These are phyloP conservation scores for Daubentonia madagascariensis DNA, from an alignment of 2,113 vertebrate genomes.

Conservation along the genomic window DNA sequence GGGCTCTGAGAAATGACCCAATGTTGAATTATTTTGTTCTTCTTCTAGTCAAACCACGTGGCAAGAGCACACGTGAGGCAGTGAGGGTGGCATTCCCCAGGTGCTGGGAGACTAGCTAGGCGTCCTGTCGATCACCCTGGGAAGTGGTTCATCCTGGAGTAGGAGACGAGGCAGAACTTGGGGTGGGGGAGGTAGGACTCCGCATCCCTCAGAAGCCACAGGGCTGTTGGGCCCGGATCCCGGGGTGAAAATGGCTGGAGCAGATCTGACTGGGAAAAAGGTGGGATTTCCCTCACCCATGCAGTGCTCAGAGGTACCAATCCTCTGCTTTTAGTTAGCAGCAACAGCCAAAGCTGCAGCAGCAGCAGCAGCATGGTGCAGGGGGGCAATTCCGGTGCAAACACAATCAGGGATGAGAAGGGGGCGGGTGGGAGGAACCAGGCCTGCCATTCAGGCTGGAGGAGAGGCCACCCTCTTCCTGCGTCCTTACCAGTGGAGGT, in stretches of 20 bases:
- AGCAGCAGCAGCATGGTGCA: background rate
- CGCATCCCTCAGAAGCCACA: background rate
- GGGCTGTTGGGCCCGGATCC: too few species aligned
- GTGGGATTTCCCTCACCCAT: background rate
- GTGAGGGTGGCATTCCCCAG: background rate
- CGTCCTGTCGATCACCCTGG: fast-evolving
- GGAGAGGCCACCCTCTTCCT: background rate
- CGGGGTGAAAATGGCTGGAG: background rate
- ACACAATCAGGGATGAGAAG: background rate
- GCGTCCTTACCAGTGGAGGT: too few species aligned
- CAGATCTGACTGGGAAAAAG: background rate
- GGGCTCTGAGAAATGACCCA: background rate
- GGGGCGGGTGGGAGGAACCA: background rate
- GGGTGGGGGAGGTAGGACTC: background rate
- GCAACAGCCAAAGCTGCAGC: too few species aligned
- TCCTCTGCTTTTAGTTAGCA: background rate
- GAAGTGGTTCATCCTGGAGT: background rate
- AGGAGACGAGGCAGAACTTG: fast-evolving
- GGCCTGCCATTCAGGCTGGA: background rate
- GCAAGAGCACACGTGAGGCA: fast-evolving
- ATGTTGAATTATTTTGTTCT: background rate
- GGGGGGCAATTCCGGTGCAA: fast-evolving
- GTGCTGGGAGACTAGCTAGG: background rate
- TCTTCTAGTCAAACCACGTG: background rate
- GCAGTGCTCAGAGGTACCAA: background rate